Percentiles rank a stretch among this genome's conserved stretches.
Evolutionary conservation across 2,888 invertebrate genomes (phyloP).

Genomic region (Cryptus viduatorius): DNA sequence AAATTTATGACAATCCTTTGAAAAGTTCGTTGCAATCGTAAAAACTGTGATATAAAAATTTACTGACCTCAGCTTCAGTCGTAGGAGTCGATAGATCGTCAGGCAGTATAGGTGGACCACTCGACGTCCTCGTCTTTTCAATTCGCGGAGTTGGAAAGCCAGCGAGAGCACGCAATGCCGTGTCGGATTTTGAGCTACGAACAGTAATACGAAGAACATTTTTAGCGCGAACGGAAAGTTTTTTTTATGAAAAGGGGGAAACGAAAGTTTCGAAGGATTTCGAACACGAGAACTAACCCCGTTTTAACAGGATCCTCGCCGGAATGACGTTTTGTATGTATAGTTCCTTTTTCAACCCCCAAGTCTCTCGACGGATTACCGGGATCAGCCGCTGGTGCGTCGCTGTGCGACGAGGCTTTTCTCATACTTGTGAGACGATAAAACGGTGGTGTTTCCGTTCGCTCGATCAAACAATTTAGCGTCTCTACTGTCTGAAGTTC

Average conservation of each 20-base stretch:
- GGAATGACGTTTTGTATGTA: constrained; percentile 97
- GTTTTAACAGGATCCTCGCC: constrained; percentile 94
- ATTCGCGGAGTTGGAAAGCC: constrained; percentile 87
- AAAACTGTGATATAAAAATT: neutral
- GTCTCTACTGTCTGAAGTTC: constrained; percentile 99
- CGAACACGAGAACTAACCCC: constrained; percentile 85
- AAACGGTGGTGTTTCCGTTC: constrained; percentile 99
- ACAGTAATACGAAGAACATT: constrained; percentile 38
- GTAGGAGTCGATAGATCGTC: constrained; percentile 86
- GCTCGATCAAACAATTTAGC: constrained; percentile 96
- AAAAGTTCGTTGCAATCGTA: too few species aligned
- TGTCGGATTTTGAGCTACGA: constrained; percentile 88
- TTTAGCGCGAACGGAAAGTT: constrained; percentile 8
- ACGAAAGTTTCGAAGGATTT: constrained; percentile 19
- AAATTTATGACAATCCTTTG: too few species aligned
- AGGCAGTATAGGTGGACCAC: constrained; percentile 87
- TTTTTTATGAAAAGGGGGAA: neutral
- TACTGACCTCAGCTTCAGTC: constrained; percentile 86
- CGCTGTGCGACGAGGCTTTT: constrained; percentile 94
- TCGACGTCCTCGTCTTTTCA: constrained; percentile 88
- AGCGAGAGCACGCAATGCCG: constrained; percentile 87
- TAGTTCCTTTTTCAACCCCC: constrained; percentile 96
- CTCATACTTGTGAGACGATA: constrained; percentile 97
- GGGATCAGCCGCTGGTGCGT: constrained; percentile 85
- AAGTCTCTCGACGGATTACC: constrained; percentile 87